These are phyloP conservation scores for Harpalus rufipes DNA, from an alignment of 2,888 invertebrate genomes.

Conservation along the genomic window DNA sequence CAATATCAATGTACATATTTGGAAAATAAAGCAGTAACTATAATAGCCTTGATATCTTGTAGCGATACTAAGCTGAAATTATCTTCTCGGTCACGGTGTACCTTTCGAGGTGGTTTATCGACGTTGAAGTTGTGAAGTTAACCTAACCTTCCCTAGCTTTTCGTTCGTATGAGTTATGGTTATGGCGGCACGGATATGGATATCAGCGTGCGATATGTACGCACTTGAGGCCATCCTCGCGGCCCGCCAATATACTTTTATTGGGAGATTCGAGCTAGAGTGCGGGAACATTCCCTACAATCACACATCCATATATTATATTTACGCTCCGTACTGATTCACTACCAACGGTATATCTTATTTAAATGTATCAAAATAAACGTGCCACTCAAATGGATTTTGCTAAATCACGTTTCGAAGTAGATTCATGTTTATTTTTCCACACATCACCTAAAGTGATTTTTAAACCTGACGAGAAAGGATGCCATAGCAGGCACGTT, in stretches of 20 bases:
- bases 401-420: slow-evolving; percentile 27
- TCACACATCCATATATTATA: slow-evolving; percentile 75
- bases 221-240: slow-evolving; percentile 58
- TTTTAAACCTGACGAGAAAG: slow-evolving; percentile 14
- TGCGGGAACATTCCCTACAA: slow-evolving; percentile 69
- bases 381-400: slow-evolving; percentile 43
- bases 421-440: slow-evolving; percentile 42
- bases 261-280: slow-evolving; percentile 43
- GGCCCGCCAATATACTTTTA: slow-evolving; percentile 61
- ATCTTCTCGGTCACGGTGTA: too few species aligned
- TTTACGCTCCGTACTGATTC: slow-evolving; percentile 75
- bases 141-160: not conserved
- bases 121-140: not conserved
- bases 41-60: too few species aligned
- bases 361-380: slow-evolving; percentile 69
- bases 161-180: slow-evolving; percentile 72
- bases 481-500: not conserved
- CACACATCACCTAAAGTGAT: slow-evolving; percentile 50
- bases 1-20: too few species aligned
- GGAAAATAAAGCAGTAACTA: too few species aligned
- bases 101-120: too few species aligned
- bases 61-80: too few species aligned
- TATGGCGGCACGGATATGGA: slow-evolving; percentile 73
- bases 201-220: slow-evolving; percentile 63
- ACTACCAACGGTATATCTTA: slow-evolving; percentile 74